These are phyloP conservation scores for Girardinichthys multiradiatus DNA, from an alignment of 2,113 vertebrate species.

Conservation along the genomic window DNA sequence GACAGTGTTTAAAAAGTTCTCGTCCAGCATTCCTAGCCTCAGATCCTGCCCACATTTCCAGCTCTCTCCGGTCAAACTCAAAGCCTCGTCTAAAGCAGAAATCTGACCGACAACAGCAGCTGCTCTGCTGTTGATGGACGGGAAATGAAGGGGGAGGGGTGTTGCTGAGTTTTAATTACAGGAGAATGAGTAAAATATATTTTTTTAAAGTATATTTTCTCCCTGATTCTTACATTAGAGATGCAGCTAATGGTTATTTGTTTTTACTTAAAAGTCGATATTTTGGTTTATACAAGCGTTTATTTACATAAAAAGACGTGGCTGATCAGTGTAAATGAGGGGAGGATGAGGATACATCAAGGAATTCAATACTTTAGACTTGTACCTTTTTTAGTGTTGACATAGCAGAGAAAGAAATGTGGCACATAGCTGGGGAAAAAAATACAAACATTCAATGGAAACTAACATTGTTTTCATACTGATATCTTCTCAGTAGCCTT, in stretches of 20 bases:
- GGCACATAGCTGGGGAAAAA: background rate
- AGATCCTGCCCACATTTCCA: conserved; percentile 17
- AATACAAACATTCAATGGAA: conserved; percentile 18
- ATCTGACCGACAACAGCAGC: conserved; percentile 63
- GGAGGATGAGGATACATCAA: background rate
- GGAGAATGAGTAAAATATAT: background rate
- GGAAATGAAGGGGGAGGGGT: conserved; percentile 6
- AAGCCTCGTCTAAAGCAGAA: background rate
- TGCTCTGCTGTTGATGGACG: conserved; percentile 31
- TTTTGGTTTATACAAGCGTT: background rate
- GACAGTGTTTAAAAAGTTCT: conserved; percentile 32
- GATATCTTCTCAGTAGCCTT: conserved; percentile 1
- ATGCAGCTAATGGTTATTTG: background rate
- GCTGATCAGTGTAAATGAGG: background rate
- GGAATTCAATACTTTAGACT: background rate
- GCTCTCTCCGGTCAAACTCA: conserved; percentile 5
- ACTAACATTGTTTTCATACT: background rate
- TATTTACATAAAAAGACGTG: no score
- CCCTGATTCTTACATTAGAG: background rate
- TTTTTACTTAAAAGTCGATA: background rate
- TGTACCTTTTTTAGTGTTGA: background rate
- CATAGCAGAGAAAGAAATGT: background rate
- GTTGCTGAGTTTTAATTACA: background rate
- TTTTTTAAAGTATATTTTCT: background rate
- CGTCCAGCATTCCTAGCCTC: conserved; percentile 22